A percentile compares a stretch with the other conserved stretches of the same genome.
phyloP scores from a whole-genome alignment of 2,888 invertebrate species.

The Drosophila longiperda region DNA sequence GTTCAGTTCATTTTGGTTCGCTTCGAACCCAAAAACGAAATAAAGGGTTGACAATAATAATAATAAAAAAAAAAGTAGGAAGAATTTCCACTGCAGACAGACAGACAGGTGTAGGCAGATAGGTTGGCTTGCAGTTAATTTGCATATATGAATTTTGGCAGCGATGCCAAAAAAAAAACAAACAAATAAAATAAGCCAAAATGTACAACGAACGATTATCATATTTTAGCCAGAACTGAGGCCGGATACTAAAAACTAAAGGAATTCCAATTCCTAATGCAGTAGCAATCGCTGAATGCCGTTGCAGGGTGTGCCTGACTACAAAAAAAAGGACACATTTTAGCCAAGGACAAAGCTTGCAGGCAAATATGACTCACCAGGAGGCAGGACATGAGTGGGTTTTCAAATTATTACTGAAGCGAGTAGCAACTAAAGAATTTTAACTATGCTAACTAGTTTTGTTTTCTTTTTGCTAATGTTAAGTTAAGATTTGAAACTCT shows the following conservation, averaged over 20 bases:
- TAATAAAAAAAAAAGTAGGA: constrained; percentile 25
- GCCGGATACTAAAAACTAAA: constrained; percentile 16
- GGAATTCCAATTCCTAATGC: constrained; percentile 32
- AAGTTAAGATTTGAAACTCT: background rate
- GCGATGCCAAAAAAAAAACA: constrained; percentile 37
- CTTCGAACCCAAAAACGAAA: constrained; percentile 29
- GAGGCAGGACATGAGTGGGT: constrained; percentile 2
- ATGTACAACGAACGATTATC: constrained; percentile 14
- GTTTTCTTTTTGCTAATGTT: background rate
- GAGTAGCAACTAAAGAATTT: background rate
- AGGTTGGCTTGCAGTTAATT: constrained; percentile 55
- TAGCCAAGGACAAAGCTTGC: constrained; percentile 24
- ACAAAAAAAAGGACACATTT: constrained; percentile 14
- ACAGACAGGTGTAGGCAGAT: background rate
- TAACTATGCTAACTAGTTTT: background rate
- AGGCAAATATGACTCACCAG: constrained; percentile 21
- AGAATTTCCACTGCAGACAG: constrained; percentile 19
- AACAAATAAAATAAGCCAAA: background rate
- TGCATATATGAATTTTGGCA: constrained; percentile 64
- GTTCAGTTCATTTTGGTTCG: constrained; percentile 16
- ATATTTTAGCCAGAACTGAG: constrained; percentile 8
- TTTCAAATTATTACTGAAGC: background rate
- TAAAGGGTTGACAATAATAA: constrained; percentile 47
- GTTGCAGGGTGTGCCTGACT: constrained; percentile 20
- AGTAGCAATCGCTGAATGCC: constrained; percentile 15